Percentiles rank a stretch among this genome's conserved stretches.
Evolutionary conservation across 2,888 invertebrate genomes (phyloP).

Genomic region (Pristionchus mayeri): DNA sequence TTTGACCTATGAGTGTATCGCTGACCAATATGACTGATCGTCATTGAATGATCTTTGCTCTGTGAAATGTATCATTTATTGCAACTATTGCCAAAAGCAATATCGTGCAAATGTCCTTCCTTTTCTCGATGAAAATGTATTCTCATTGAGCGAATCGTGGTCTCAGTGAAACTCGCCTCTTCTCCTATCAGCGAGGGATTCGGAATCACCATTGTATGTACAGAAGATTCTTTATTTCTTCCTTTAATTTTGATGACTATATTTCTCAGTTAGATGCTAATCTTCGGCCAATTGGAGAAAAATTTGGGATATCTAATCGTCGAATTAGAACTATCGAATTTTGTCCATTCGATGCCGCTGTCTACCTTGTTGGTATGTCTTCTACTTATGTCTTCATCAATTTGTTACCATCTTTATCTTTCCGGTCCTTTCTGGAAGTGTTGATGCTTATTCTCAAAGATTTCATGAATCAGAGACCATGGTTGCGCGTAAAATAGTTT

Average conservation of each 20-base stretch:
- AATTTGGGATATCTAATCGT: not conserved
- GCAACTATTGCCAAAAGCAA: too few relatives aligned
- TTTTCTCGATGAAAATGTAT: too few relatives aligned
- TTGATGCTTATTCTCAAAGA: too few relatives aligned
- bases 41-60: too few relatives aligned
- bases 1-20: too few relatives aligned
- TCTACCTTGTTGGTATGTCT: slow-evolving; percentile 50
- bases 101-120: too few relatives aligned
- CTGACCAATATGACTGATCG: too few relatives aligned
- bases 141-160: slow-evolving; percentile 12
- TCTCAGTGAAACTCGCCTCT: not conserved
- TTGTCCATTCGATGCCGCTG: slow-evolving; percentile 49
- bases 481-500: too few relatives aligned
- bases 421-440: too few relatives aligned
- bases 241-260: not conserved
- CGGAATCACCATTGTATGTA: slow-evolving; percentile 25
- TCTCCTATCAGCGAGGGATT: slow-evolving; percentile 30
- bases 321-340: slow-evolving; percentile 47
- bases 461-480: too few relatives aligned
- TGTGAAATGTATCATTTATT: too few relatives aligned
- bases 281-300: slow-evolving; percentile 18
- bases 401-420: too few relatives aligned
- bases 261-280: slow-evolving; percentile 24
- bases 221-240: not conserved
- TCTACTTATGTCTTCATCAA: not conserved